Conservation (phyloP, 1,140 invertebrate genomes). For the Drosophila albomicans region DNA sequence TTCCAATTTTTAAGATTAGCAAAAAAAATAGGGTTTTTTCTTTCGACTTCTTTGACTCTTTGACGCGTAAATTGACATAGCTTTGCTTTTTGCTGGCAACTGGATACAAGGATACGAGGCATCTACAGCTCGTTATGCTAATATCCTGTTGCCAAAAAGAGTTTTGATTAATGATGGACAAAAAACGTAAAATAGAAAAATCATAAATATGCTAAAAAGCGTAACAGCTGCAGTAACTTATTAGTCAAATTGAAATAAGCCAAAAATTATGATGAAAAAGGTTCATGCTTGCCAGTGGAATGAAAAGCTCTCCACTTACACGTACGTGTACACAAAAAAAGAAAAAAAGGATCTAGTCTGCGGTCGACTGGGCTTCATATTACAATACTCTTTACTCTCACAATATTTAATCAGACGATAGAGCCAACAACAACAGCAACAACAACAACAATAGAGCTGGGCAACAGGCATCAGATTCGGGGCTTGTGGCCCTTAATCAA, state of each 20-base stretch:
- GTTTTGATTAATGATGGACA: conserved; percentile 80
- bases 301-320: conserved; percentile 19
- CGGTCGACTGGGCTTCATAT: conserved; percentile 52
- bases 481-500: conserved; percentile 65
- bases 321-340: neutral
- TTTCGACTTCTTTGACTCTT: neutral
- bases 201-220: conserved; percentile 25
- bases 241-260: conserved; percentile 3
- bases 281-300: neutral
- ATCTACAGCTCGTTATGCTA: conserved; percentile 69
- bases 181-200: conserved; percentile 36
- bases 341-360: neutral
- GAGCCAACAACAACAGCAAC: conserved; percentile 5
- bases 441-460: conserved; percentile 23
- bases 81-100: conserved; percentile 67
- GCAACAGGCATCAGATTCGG: conserved; percentile 17
- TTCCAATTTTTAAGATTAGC: conserved; percentile 72
- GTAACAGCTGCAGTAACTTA: conserved; percentile 46
- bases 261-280: conserved; percentile 9
- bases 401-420: conserved; percentile 76
- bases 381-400: conserved; percentile 71
- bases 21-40: conserved; percentile 56
- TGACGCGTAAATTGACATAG: conserved; percentile 77
- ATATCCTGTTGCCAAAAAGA: conserved; percentile 66
- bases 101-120: conserved; percentile 4